Evolutionary conservation across 2,888 invertebrate species (phyloP).

Genomic region (Philaethria dido): DNA sequence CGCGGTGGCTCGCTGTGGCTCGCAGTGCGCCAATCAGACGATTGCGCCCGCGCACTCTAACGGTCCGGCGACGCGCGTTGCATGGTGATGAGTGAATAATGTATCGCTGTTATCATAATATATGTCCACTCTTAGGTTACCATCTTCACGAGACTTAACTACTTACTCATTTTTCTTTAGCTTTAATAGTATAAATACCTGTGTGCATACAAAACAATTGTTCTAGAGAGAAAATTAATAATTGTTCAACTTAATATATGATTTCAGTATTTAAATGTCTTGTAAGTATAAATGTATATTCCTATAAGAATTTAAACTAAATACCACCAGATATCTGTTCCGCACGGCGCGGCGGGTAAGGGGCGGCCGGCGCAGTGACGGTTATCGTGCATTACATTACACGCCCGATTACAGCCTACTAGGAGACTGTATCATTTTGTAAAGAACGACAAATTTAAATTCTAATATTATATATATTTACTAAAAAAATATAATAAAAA

Average conservation of each 20-base stretch:
- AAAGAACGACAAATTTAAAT: background rate
- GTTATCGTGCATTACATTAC: conserved; percentile 25
- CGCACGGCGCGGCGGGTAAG: background rate
- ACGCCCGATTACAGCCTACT: conserved; percentile 16
- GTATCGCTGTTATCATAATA: conserved; percentile 14
- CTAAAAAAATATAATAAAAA: background rate
- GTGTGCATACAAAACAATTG: background rate
- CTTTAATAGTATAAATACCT: background rate
- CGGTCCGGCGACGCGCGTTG: conserved; percentile 19
- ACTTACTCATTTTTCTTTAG: background rate
- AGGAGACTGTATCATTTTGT: background rate
- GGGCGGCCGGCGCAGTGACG: background rate
- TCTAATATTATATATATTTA: background rate
- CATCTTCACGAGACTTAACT: background rate
- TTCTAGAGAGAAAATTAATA: background rate
- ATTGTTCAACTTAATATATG: background rate
- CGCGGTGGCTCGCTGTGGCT: too few species aligned
- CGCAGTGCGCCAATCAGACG: conserved; percentile 31
- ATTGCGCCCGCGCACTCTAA: conserved; percentile 22
- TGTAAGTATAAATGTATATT: background rate
- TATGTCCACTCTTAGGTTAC: conserved; percentile 4
- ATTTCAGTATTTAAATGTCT: background rate
- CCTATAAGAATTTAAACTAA: background rate
- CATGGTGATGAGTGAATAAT: conserved; percentile 21
- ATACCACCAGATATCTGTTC: conserved; percentile 10